These are phyloP conservation scores for Hemicrepidius hirtus DNA, from an alignment of 2,888 invertebrate genomes.

Conservation along the genomic window DNA sequence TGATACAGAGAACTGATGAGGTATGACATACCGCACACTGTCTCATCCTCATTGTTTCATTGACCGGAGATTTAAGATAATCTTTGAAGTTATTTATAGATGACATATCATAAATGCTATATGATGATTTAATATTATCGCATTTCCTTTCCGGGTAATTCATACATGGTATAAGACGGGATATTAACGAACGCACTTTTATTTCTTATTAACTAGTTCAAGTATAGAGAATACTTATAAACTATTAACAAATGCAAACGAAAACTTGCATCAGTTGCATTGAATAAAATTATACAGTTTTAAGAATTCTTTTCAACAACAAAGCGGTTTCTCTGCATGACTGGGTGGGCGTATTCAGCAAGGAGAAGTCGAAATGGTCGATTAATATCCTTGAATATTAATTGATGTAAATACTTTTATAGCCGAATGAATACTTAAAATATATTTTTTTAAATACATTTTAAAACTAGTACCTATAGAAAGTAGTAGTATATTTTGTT, in stretches of 20 bases:
- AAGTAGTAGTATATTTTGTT: too few species aligned
- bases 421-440: too few species aligned
- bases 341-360: not conserved
- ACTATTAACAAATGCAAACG: too few species aligned
- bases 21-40: constrained; percentile 46
- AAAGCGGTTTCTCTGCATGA: constrained; percentile 4
- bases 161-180: too few species aligned
- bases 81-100: constrained; percentile 51
- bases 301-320: not conserved
- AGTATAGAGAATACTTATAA: too few species aligned
- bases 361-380: not conserved
- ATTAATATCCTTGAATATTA: not conserved
- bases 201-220: too few species aligned
- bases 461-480: too few species aligned
- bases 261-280: too few species aligned
- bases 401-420: not conserved
- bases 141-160: constrained; percentile 23
- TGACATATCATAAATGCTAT: constrained; percentile 49
- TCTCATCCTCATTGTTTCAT: constrained; percentile 48
- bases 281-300: too few species aligned
- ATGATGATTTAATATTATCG: constrained; percentile 44
- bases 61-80: constrained; percentile 49
- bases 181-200: too few species aligned
- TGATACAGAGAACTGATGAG: constrained; percentile 51
- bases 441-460: too few species aligned